phyloP scores from a whole-genome alignment of 1,140 invertebrate genomes.

The Drosophila sp. region DNA sequence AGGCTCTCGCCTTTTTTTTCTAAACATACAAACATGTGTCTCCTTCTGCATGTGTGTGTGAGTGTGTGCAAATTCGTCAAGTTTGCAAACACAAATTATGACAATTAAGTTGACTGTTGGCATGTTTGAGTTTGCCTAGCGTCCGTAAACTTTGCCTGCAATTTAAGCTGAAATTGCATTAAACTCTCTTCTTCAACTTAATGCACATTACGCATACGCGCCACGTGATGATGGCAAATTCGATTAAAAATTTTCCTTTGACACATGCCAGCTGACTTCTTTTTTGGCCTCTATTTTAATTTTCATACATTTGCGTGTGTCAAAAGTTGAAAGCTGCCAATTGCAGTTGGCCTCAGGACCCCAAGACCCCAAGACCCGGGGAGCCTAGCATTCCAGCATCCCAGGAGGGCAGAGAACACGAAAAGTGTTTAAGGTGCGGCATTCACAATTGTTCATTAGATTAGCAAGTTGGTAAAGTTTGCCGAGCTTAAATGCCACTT shows the following conservation, averaged over 20 bases:
- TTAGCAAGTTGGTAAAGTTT: slow-evolving; percentile 80
- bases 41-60: slow-evolving; percentile 9
- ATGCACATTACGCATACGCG: slow-evolving; percentile 49
- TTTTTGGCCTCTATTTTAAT: slow-evolving; percentile 46
- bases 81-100: slow-evolving; percentile 82
- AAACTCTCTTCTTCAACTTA: slow-evolving; percentile 35
- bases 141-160: slow-evolving; percentile 69
- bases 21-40: not conserved
- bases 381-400: not conserved
- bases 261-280: slow-evolving; percentile 19
- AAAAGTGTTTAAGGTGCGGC: slow-evolving; percentile 68
- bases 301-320: slow-evolving; percentile 43
- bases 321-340: slow-evolving; percentile 64
- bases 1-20: not conserved
- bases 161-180: slow-evolving; percentile 74
- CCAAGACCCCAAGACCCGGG: slow-evolving; percentile 14
- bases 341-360: slow-evolving; percentile 54
- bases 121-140: slow-evolving; percentile 54
- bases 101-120: slow-evolving; percentile 77
- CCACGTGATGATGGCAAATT: slow-evolving; percentile 56
- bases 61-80: slow-evolving; percentile 70
- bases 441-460: slow-evolving; percentile 82
- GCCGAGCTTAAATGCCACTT: slow-evolving; percentile 77
- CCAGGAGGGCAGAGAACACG: slow-evolving; percentile 21
- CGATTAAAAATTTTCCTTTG: slow-evolving; percentile 61